phyloP scores from a whole-genome alignment of 2,113 vertebrate species.

The Brachypodius melanocephalos region DNA sequence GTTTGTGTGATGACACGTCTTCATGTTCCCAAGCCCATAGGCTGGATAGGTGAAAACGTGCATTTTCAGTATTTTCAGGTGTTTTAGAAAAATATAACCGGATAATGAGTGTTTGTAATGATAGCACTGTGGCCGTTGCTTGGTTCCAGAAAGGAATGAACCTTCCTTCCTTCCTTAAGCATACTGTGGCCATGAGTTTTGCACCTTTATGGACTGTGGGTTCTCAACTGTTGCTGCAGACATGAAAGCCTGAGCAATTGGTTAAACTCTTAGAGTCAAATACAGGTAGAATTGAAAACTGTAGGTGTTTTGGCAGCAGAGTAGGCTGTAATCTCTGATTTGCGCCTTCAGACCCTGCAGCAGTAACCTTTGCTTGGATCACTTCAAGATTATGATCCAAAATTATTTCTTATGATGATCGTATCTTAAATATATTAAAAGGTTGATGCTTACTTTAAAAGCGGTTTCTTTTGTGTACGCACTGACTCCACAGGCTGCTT shows the following conservation, averaged over 20 bases:
- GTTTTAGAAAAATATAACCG: rapidly evolving
- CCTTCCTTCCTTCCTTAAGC: not conserved
- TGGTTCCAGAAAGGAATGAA: not conserved
- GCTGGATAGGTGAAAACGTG: not conserved
- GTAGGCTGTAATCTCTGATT: not conserved
- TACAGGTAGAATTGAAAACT: not conserved
- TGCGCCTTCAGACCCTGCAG: not conserved
- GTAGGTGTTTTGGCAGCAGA: not conserved
- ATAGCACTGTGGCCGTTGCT: not conserved
- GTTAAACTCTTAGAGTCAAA: not conserved
- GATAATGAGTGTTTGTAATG: not conserved
- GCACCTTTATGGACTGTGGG: not conserved
- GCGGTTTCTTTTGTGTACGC: not conserved
- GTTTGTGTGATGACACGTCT: not conserved
- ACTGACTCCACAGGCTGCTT: not conserved
- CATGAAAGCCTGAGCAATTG: not conserved
- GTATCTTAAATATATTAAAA: not conserved
- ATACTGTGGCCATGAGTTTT: not conserved
- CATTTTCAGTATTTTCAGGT: not conserved
- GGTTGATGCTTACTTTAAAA: not conserved
- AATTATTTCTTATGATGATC: not conserved
- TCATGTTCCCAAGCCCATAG: not conserved
- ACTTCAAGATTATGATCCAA: not conserved
- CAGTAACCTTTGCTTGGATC: not conserved
- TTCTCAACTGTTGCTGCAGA: not conserved